Evolutionary conservation across 2,113 vertebrate genomes (phyloP).

Genomic region (Rhegmatorhina hoffmannsi): DNA sequence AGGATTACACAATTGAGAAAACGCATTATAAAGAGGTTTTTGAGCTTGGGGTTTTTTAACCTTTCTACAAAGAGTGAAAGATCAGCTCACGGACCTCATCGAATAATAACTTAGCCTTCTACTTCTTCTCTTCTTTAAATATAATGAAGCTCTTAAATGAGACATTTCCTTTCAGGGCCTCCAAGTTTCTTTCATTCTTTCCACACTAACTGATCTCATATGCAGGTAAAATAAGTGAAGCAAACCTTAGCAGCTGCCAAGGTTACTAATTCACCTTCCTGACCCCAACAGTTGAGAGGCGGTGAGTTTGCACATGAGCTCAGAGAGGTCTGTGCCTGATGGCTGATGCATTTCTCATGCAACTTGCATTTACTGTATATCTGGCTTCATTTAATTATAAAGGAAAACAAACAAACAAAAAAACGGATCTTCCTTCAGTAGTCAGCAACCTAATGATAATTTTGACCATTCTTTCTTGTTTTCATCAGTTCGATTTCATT

Average conservation of each 20-base stretch:
- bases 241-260: constrained; percentile 25
- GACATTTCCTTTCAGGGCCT: constrained; percentile 9
- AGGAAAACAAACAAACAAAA: constrained; percentile 5
- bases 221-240: constrained; percentile 36
- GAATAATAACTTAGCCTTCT: not conserved
- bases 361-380: constrained; percentile 30
- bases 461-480: not conserved
- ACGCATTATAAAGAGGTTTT: not conserved
- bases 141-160: constrained; percentile 29
- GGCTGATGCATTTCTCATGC: constrained; percentile 4
- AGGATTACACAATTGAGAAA: constrained; percentile 56
- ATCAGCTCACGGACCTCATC: not conserved
- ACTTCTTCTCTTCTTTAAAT: constrained; percentile 14
- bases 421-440: not conserved
- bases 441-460: not conserved
- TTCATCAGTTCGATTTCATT: not conserved
- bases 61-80: constrained; percentile 12
- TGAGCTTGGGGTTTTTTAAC: not conserved
- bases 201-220: not conserved
- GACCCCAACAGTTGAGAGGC: constrained; percentile 47
- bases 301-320: not conserved
- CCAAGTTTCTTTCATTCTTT: constrained; percentile 5
- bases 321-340: not conserved
- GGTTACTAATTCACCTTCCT: constrained; percentile 41
- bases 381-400: constrained; percentile 31